Conservation (phyloP, 2,113 vertebrate genomes). For the Micromys minutus region DNA sequence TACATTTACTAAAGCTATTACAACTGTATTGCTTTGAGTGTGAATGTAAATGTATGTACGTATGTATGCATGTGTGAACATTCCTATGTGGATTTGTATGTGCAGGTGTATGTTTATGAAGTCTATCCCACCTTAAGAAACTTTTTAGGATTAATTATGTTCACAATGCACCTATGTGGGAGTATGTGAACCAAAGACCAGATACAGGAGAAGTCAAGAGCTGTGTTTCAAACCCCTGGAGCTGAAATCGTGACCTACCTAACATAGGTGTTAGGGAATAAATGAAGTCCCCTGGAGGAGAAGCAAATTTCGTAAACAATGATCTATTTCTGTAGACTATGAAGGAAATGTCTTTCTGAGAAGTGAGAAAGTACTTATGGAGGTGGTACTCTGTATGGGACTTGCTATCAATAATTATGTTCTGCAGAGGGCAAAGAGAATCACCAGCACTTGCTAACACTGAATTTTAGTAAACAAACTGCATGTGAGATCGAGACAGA, state of each 20-base stretch:
- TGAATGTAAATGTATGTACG: fast-evolving
- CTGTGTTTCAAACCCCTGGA: too few relatives aligned
- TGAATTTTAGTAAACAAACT: background rate
- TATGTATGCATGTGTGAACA: fast-evolving
- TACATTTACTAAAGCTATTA: background rate
- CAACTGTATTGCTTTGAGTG: background rate
- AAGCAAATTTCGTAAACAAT: background rate
- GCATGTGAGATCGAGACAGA: background rate
- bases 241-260: background rate
- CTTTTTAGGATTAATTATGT: background rate
- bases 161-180: background rate
- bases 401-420: background rate
- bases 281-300: background rate
- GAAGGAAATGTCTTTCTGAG: background rate
- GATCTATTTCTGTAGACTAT: background rate
- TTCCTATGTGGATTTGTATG: fast-evolving
- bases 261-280: too few relatives aligned
- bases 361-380: background rate
- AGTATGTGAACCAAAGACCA: too few relatives aligned
- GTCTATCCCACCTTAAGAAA: background rate
- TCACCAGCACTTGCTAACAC: background rate
- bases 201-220: background rate
- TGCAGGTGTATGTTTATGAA: fast-evolving
- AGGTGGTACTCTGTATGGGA: fast-evolving
- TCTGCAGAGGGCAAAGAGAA: background rate